phyloP scores from a whole-genome alignment of 2,797 vertebrate genomes.

The Galago senegalensis region DNA sequence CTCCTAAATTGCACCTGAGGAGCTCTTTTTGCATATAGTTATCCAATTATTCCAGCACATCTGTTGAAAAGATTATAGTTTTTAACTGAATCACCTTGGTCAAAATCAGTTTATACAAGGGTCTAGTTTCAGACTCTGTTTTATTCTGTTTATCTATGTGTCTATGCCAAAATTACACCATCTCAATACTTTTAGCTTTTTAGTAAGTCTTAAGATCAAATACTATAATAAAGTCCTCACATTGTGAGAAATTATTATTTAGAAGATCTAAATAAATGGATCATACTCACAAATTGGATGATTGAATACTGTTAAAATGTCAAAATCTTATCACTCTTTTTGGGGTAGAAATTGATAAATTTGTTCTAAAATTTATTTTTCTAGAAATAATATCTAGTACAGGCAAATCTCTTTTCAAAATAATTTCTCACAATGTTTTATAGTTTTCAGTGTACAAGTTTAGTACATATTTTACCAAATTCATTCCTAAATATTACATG shows the following conservation, averaged over 20 bases:
- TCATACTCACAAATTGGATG: neutral
- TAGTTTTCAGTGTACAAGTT: neutral
- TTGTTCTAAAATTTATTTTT: conserved; percentile 21
- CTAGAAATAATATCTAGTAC: neutral
- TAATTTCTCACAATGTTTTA: conserved; percentile 11
- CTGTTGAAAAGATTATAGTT: conserved; percentile 52
- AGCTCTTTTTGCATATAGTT: conserved; percentile 3
- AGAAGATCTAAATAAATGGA: neutral
- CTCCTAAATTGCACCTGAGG: neutral
- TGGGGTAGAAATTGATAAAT: neutral
- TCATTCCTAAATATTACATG: neutral
- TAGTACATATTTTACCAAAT: neutral
- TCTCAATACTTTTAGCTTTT: conserved; percentile 19
- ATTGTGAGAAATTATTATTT: neutral
- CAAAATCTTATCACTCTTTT: neutral
- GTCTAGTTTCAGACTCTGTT: conserved; percentile 31
- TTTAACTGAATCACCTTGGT: conserved; percentile 23
- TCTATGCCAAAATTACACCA: conserved; percentile 22
- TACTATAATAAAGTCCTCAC: neutral
- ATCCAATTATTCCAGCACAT: conserved; percentile 10
- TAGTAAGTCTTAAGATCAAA: conserved; percentile 32
- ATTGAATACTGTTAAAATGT: conserved; percentile 11
- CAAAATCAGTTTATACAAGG: neutral
- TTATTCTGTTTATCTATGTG: conserved; percentile 24
- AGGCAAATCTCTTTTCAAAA: conserved; percentile 32